Percentiles rank a stretch among this genome's conserved stretches.
phyloP scores from a whole-genome alignment of 2,888 invertebrate genomes.

The Andrena haemorrhoa region DNA sequence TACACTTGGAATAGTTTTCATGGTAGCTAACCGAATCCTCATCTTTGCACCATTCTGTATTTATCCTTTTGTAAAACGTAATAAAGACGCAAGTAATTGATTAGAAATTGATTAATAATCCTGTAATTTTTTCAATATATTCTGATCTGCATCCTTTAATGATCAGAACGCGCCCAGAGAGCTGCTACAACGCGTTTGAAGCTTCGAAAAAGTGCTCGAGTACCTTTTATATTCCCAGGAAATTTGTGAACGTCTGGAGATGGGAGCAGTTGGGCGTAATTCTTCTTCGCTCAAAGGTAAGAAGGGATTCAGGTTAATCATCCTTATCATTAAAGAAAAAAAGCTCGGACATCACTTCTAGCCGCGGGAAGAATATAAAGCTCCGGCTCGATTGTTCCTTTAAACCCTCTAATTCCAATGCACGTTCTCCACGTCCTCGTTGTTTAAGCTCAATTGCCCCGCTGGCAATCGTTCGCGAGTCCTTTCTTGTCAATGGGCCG shows the following conservation, averaged over 20 bases:
- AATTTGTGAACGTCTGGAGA: neutral
- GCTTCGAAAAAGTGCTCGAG: neutral
- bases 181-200: neutral
- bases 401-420: slow-evolving; percentile 53
- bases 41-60: too few species aligned
- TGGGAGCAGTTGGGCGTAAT: neutral
- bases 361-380: slow-evolving; percentile 20
- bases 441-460: slow-evolving; percentile 55
- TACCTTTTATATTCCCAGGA: neutral
- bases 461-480: slow-evolving; percentile 58
- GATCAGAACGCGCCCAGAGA: neutral
- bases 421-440: slow-evolving; percentile 37
- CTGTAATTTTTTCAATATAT: too few species aligned
- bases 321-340: neutral
- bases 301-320: slow-evolving; percentile 24
- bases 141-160: neutral
- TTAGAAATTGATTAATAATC: too few species aligned
- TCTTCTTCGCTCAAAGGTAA: neutral
- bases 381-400: slow-evolving; percentile 38
- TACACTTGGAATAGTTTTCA: too few species aligned
- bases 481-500: slow-evolving; percentile 62
- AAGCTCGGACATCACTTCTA: slow-evolving; percentile 6
- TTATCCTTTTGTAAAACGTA: too few species aligned
- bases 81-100: too few species aligned
- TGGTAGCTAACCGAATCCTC: too few species aligned